Evolutionary conservation across 2,888 invertebrate species (phyloP).

Genomic region (Pseudanteris insignis): DNA sequence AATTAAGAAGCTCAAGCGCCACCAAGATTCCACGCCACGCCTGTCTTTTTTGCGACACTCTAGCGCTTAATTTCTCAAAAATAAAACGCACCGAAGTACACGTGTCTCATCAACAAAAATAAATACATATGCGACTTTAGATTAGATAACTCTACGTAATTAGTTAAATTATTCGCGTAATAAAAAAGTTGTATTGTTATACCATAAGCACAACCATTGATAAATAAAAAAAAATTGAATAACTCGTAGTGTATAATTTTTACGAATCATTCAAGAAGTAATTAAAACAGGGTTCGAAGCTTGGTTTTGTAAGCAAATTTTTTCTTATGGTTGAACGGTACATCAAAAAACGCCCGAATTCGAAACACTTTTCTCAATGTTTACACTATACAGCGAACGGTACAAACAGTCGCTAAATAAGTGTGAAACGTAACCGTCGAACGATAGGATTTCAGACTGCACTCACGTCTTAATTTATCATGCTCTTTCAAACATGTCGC

Average conservation of each 20-base stretch:
- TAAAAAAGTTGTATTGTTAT: no score
- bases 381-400: slow-evolving; percentile 47
- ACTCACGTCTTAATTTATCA: slow-evolving; percentile 38
- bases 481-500: slow-evolving; percentile 40
- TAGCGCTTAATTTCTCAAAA: slow-evolving; percentile 41
- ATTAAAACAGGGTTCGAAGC: no score
- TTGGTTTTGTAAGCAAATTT: no score
- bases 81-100: slow-evolving; percentile 23
- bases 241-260: no score
- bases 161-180: no score
- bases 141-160: no score
- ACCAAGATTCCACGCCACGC: slow-evolving; percentile 45
- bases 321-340: no score
- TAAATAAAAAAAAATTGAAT: background rate
- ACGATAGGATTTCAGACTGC: slow-evolving; percentile 19
- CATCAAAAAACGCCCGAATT: no score
- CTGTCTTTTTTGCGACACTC: slow-evolving; percentile 43
- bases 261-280: background rate
- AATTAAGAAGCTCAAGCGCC: slow-evolving; percentile 54
- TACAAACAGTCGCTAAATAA: slow-evolving; percentile 42
- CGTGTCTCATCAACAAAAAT: slow-evolving; percentile 21
- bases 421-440: slow-evolving; percentile 24
- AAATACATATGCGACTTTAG: no score
- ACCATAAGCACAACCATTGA: no score
- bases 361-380: slow-evolving; percentile 37